Base-by-base conservation (phyloP, 2,797 vertebrate species). In the Takifugu ocellatus region DNA sequence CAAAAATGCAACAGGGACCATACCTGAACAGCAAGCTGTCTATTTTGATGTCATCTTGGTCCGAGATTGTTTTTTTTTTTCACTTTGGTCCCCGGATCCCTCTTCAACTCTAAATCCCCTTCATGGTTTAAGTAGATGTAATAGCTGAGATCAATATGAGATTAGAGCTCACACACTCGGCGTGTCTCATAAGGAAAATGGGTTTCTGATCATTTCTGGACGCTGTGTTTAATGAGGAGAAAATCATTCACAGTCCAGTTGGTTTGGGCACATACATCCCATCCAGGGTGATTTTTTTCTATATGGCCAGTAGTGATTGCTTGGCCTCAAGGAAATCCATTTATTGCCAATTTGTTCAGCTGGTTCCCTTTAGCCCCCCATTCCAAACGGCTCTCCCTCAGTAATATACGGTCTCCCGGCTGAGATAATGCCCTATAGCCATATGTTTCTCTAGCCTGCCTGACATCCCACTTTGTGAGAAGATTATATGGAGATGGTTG, bases 381-480 rank as follows among this genome's bases (percentile, higher is more conserved):
- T 76, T 79, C 58, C 70, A 64, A 60, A 54, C 56, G 54, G 77
- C 54, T 62, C 67, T 70, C 45, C 56, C 76, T 83, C 75, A 68
- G 70, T 84, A 69, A 77, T 70, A 70, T 72, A 69, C 52, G 59
- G 75, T 71, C 66, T 79, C 66, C 74, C 72, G 60, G 68, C 77
- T 82, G 75, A 54, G 77, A 58, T 79, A 78, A 86, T 83, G 78
- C 78, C 81, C 78, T 66, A 45, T 61, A 68, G 75, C 82, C 84
- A 84, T 87, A 80, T 85, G 83, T 74, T 87, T 78, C 65, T 79
- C 48, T 47, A 49, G 70, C 75, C 73, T 70, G 75, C 79, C 69
- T 63, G 78, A 83, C 82, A 70, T 78, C 82, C 84, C 78, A 83
- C 87, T 21, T 46, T 11, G 36, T 39, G 36, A 39, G 12, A 14